phyloP scores from a whole-genome alignment of 2,113 vertebrate genomes.

The Gymnocephalus cernua region DNA sequence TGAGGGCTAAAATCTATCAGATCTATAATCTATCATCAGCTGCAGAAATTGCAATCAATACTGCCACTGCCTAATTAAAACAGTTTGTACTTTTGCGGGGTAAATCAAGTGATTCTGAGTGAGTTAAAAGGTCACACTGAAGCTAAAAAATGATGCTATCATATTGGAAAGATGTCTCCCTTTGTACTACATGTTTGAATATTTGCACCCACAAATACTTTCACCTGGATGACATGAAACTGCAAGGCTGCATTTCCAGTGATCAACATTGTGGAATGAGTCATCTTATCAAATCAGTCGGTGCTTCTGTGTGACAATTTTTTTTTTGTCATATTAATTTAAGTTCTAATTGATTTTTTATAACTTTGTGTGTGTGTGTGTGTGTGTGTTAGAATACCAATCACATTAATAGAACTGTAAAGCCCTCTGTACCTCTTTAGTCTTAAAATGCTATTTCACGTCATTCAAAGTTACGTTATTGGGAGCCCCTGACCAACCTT shows the following conservation, averaged over 20 bases:
- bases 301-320: background rate
- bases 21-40: constrained; percentile 60
- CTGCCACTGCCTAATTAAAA: constrained; percentile 36
- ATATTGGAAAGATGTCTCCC: background rate
- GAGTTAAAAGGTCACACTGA: background rate
- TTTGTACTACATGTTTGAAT: background rate
- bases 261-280: background rate
- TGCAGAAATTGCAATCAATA: constrained; percentile 54
- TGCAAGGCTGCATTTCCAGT: constrained; percentile 10
- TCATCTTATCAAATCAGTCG: background rate
- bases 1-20: constrained; percentile 54
- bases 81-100: background rate
- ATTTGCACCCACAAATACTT: background rate
- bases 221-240: background rate
- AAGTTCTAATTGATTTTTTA: background rate
- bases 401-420: background rate
- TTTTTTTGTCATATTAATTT: background rate
- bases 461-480: background rate
- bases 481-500: background rate
- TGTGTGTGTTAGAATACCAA: background rate
- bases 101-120: constrained; percentile 10
- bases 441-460: background rate
- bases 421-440: background rate
- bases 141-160: background rate
- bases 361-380: background rate